Evolutionary conservation across 2,113 vertebrate species (phyloP), one percentile per base, ranked within the genome.

Genomic region (Phocoena phocoena): DNA sequence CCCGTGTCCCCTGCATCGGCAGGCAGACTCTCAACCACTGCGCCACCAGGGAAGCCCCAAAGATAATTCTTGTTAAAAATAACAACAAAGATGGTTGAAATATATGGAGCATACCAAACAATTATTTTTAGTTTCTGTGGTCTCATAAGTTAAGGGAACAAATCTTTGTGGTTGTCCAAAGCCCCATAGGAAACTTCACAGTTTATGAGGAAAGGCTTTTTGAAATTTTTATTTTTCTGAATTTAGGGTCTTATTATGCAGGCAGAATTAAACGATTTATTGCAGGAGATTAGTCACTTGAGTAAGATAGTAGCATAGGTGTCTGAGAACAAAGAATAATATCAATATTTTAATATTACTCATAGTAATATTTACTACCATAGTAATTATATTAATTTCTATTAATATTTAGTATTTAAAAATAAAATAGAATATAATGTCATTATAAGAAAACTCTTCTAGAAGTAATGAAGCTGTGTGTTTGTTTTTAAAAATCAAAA

Each of bases 391-490:
- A 47, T 73, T 92, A 58, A 50, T 89, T 89, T 5, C 53, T 77
- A 68, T 90, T 90, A 92, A 44, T 96, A 90, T 82, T 94, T 92
- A 76, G 73, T 80, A 92, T 74, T 92, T 76, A 80, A 65, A 63
- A 90, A 70, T 83, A 93, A 93, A 74, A 65, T 58, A 74, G 31
- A 60, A 28, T 17, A 2, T 60, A 77, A 63, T 11, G 36, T 1
- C 82, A 28, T 68, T 53, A 23, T 53, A 85, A 94, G 33, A 70
- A 89, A 92, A 74, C 47, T 70, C 21, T 94, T 92, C 12, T 11
- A 95, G 15, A 41, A 90, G 60, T 87, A 96, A 41, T 88, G 47
- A 94, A 62, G 47, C 81, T 92, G 20, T 92, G 20, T 80, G 10
- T 89, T 90, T 87, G 28, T 70, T 93, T 88, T 76, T 65, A 84